These are phyloP conservation scores for Schizopygopsis malacanthus DNA, from an alignment of 2,797 vertebrate species.

Conservation along the genomic window DNA sequence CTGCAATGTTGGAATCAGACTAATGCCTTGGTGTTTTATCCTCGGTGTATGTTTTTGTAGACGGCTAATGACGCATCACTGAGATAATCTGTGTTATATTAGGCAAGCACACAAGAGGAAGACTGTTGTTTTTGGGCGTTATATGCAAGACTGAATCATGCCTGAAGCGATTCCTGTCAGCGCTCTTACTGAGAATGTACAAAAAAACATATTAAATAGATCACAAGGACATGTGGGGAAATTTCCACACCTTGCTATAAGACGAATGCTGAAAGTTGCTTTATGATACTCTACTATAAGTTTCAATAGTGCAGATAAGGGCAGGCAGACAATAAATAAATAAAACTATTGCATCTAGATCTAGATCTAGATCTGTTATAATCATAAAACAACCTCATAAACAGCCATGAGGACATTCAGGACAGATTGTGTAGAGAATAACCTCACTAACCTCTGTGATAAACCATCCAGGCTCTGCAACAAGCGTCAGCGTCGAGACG, in stretches of 20 bases:
- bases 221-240: background rate
- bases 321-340: background rate
- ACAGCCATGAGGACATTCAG: background rate
- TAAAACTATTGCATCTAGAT: background rate
- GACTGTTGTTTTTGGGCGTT: conserved; percentile 29
- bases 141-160: conserved; percentile 31
- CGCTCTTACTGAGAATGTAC: background rate
- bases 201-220: background rate
- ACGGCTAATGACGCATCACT: background rate
- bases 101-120: background rate
- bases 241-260: background rate
- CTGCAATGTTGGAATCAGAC: background rate
- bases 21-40: background rate
- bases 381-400: background rate
- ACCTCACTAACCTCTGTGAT: conserved; percentile 82
- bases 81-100: background rate
- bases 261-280: background rate
- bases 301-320: background rate
- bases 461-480: conserved; percentile 93
- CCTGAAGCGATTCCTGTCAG: background rate
- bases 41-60: background rate
- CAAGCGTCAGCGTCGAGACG: conserved; percentile 88
- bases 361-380: background rate
- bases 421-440: background rate
- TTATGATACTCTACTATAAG: background rate